These are phyloP conservation scores for Cynopterus sphinx DNA, from an alignment of 2,797 vertebrate species.

Conservation along the genomic window DNA sequence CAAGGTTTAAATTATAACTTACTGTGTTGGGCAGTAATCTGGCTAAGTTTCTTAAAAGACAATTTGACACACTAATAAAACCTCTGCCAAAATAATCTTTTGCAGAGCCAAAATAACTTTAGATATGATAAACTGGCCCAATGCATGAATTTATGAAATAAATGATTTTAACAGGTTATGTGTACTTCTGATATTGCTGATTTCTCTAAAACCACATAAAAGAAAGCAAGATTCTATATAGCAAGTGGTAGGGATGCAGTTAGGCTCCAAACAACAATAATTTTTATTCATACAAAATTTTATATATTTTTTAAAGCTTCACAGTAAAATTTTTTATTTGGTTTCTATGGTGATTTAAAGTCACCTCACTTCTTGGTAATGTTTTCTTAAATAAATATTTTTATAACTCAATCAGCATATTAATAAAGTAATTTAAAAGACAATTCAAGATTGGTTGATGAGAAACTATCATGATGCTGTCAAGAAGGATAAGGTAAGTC, in stretches of 20 bases:
- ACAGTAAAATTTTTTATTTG: conserved; percentile 50
- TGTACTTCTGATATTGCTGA: conserved; percentile 43
- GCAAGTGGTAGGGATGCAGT: background rate
- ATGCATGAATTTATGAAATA: conserved; percentile 50
- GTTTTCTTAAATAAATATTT: conserved; percentile 72
- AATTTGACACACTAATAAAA: conserved; percentile 74
- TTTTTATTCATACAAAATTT: conserved; percentile 31
- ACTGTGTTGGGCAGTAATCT: conserved; percentile 70
- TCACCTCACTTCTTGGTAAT: conserved; percentile 47
- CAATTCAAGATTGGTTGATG: conserved; percentile 43
- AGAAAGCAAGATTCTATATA: conserved; percentile 38
- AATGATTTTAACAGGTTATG: conserved; percentile 55
- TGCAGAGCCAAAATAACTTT: conserved; percentile 71
- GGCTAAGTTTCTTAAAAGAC: conserved; percentile 72
- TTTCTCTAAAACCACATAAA: conserved; percentile 42
- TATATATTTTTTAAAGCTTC: conserved; percentile 8
- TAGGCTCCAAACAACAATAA: conserved; percentile 16
- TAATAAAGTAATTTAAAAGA: conserved; percentile 68
- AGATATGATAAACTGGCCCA: conserved; percentile 57
- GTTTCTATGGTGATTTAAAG: conserved; percentile 58
- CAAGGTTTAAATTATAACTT: conserved; percentile 70
- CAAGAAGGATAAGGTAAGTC: conserved; percentile 56
- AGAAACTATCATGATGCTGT: conserved; percentile 57
- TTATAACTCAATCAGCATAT: background rate
- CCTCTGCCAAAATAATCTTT: conserved; percentile 73